Evolutionary conservation across 2,113 vertebrate genomes (phyloP), one percentile per base, ranked within the genome.

Genomic region (Vireo altiloquus): DNA sequence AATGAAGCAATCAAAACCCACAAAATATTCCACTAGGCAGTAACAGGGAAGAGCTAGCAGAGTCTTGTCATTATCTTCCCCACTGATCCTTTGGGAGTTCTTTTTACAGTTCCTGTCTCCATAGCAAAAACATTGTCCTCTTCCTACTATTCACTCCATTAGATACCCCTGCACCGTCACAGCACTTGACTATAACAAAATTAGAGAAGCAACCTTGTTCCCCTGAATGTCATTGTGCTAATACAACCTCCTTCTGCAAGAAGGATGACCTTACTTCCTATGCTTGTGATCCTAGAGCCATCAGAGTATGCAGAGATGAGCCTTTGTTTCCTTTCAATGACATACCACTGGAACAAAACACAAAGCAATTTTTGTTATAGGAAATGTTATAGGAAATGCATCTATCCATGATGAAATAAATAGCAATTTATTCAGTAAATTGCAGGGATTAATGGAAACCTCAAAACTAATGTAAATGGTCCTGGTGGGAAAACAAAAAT

Each of bases 1-100:
- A 98, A 97, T 88, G 74, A 89, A 96, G 93, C 64, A 94, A 92
- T 96, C 89, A 89, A 95, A 97, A 75, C 65, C 72, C 12, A n/a
- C 77, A 49, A 31, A 82, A 77, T 82, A 76, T 68, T 92, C 61
- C 91, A 23, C 68, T 94, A 93, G 91, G 87, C 78, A 94, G 70
- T 82, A 93, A 69, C 31, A n/a, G 59, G 49, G 64, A 95, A 96
- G 54, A 82, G 57, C 81, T 85, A 80, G 71, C 95, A 63, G 86
- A 63, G 83, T 69, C 61, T 39, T 72, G 25, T 81, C 75, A 94
- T 96, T 92, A 85, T 35, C 50, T 93, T 44, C 37, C 65, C 27
- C 68, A 61, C 44, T 59, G 65, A 60, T 92, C 84, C 76, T 94
- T 54, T 83, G 87, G 87, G 87, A 13, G 4, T 79, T 52, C 64